Evolutionary conservation across 1,140 invertebrate species (phyloP), one percentile per base, ranked within the genome.

Genomic region (Coboldia fuscipes): DNA sequence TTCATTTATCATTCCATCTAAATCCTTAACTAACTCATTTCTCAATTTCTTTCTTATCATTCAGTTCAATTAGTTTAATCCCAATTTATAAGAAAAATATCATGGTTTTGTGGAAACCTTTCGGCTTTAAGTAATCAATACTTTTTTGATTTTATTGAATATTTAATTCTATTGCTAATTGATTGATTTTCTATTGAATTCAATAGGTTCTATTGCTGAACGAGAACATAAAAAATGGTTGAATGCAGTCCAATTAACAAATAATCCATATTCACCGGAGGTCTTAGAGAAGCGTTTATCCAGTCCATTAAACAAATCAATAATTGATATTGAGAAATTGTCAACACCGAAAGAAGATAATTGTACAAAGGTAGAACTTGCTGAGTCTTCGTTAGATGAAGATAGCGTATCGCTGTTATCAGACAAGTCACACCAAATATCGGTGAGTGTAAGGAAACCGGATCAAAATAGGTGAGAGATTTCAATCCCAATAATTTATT

Each of bases 191-290:
- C 14, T 4, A 10, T 29, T 29, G 14, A 8, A 8, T 6, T 6
- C 8, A 29, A 3, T 21, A 32, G 30, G 30, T 19, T 32, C 30
- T 10, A 32, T 32, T 10, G 30, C 30, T 19, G 30, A 32, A 21
- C 16, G 30, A 3, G 30, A 32, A 19, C 30, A 32, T 21, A 19
- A 20, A 12, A 32, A 32, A 20, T 32, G 30, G 30, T 8, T 4
- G 14, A 32, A 32, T 32, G 30, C 30, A 12, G 29, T 30, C 15
- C 10, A 32, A 4, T 8, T 32, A n/a, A 17, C 30, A n/a, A 32
- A 32, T 16, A 32, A 32, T 21, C 30, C 30, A 32, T 32, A 32
- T 32, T 32, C 30, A 10, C 18, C 30, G 12, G 30, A 32, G 21
- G 30, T 19, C 8, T n/a, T 32, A 4, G 18, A 32, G 13, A 18